Evolutionary conservation across 1,140 invertebrate genomes (phyloP), one percentile per base, ranked within the genome.

Genomic region (Drosophila carrolli): DNA sequence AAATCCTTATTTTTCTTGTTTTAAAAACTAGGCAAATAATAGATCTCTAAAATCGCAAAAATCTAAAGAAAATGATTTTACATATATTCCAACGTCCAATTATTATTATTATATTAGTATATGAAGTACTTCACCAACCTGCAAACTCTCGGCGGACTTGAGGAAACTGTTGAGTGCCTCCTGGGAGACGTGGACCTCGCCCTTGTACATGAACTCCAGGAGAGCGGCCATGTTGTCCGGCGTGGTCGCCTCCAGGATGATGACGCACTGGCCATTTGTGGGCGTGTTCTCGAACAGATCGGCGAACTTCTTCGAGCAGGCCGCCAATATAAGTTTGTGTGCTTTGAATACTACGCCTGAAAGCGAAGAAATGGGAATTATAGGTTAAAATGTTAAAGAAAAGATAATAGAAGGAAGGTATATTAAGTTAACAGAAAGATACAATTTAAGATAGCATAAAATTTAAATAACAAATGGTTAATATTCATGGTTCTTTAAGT

Each of bases 271-370:
- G 73, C 96, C 95, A 82, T 96, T 95, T 93, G 96, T 95, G 61
- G 97, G 97, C 84, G 97, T 97, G 65, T 95, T 95, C 93, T 98
- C 96, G 93, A 98, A 98, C 63, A 98, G 93, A 93, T 97, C 96
- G 90, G 97, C 97, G 93, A 98, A 97, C 93, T 98, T 97, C 93
- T 97, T 97, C 93, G 97, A 98, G 93, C 97, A 98, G 92, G 97
- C 97, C 80, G 97, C 97, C 91, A 98, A 93, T 68, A 98, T 98
- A 77, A 98, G 94, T 93, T 96, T 96, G 94, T 98, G 97, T 71
- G 97, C 97, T 93, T 97, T 96, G 92, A 98, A 97, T 81, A 96
- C 97, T 86, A 96, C 95, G 92, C 97, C 97, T 97, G 93, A 1
- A 95, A 95, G 1, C 1, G 1, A 2, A 11, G 37, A 40, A 13